A percentile compares a stretch with the other conserved stretches of the same genome.
phyloP scores from a whole-genome alignment of 2,113 vertebrate genomes.

The Callorhinus ursinus region DNA sequence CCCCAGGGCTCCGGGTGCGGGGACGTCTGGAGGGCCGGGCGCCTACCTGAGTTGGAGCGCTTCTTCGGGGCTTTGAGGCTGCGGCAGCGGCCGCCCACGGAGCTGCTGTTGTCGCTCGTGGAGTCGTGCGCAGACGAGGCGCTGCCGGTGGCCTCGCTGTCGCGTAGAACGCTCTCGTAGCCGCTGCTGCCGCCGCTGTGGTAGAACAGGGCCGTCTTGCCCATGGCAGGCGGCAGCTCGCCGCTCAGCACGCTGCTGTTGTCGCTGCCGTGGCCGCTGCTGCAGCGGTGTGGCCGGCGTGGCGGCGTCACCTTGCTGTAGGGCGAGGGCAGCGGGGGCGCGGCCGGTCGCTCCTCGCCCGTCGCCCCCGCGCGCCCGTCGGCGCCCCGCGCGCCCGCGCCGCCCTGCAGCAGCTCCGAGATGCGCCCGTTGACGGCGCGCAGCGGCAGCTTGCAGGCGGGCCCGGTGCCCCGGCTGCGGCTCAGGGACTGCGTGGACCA shows the following conservation, averaged over 20 bases:
- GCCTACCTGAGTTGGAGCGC: constrained; percentile 91
- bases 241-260: constrained; percentile 98
- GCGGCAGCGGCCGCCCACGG: constrained; percentile 90
- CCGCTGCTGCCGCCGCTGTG: constrained; percentile 98
- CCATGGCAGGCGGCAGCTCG: constrained; percentile 98
- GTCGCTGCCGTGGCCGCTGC: constrained; percentile 97
- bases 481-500: constrained; percentile 98
- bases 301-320: constrained; percentile 99
- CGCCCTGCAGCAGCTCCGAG: constrained; percentile 95
- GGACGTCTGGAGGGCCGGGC: not conserved
- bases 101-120: constrained; percentile 96
- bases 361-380: constrained; percentile 80
- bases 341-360: constrained; percentile 64
- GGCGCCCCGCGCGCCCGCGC: constrained; percentile 82
- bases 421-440: constrained; percentile 95
- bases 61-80: constrained; percentile 96
- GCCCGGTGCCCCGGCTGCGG: constrained; percentile 88
- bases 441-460: constrained; percentile 93
- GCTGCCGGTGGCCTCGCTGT: constrained; percentile 98
- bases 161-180: constrained; percentile 98
- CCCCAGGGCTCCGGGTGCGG: too few species aligned
- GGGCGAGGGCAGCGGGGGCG: constrained; percentile 94
- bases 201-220: constrained; percentile 97
- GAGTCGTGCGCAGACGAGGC: constrained; percentile 97
- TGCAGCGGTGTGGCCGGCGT: constrained; percentile 95